A percentile compares a stretch with the other conserved stretches of the same genome.
phyloP scores from a whole-genome alignment of 2,113 vertebrate species.

The Budorcas taxicolor region DNA sequence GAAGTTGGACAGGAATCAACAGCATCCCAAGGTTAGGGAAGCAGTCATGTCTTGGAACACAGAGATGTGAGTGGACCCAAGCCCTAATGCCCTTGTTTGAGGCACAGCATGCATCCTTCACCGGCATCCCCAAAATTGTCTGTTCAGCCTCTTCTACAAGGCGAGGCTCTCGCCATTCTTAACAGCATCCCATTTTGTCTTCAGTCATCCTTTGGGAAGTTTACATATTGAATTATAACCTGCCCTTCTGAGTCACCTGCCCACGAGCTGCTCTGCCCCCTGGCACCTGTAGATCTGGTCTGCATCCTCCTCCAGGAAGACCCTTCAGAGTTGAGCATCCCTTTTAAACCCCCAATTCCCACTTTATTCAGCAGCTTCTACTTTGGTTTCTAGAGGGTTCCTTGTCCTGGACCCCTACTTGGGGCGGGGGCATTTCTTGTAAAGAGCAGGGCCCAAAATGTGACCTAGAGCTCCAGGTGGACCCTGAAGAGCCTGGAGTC shows the following conservation, averaged over 20 bases:
- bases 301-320: not conserved
- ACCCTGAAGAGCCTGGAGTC: not conserved
- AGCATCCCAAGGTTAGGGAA: not conserved
- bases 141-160: not conserved
- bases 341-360: not conserved
- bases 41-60: not conserved
- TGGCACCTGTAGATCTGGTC: not conserved
- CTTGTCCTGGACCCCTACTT: not conserved
- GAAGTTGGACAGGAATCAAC: not conserved
- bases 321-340: not conserved
- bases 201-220: not conserved
- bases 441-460: not conserved
- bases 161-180: not conserved
- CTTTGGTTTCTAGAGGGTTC: not conserved
- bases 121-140: not conserved
- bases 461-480: not conserved
- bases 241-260: not conserved
- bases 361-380: not conserved
- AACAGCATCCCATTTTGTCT: not conserved
- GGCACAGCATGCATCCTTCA: not conserved
- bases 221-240: not conserved
- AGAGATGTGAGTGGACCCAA: not conserved
- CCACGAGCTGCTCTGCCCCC: not conserved
- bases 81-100: not conserved
- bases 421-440: not conserved